Evolutionary conservation across 2,888 invertebrate species (phyloP).

Genomic region (Auanema sp.): DNA sequence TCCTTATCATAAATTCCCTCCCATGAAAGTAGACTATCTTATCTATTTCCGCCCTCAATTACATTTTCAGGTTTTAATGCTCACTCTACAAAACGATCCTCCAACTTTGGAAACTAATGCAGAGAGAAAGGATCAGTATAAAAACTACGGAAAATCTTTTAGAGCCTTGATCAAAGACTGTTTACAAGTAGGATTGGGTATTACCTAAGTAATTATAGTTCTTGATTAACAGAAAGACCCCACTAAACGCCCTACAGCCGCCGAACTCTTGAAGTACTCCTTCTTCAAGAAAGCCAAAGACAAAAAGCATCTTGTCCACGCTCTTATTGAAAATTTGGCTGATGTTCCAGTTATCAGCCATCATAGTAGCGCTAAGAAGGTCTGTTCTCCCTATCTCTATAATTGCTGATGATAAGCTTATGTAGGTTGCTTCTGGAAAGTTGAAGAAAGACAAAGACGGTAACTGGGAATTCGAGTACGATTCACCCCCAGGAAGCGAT

Average conservation of each 20-base stretch:
- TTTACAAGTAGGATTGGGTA: constrained; percentile 76
- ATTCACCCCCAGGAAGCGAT: constrained; percentile 44
- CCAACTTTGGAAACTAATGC: constrained; percentile 91
- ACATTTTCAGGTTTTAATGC: constrained; percentile 77
- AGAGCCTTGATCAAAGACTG: constrained; percentile 95
- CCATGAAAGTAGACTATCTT: constrained; percentile 79
- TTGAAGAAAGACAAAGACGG: constrained; percentile 62
- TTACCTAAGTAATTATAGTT: not conserved
- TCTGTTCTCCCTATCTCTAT: constrained; percentile 1
- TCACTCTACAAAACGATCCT: constrained; percentile 96
- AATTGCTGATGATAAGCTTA: not conserved
- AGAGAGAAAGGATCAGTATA: constrained; percentile 95
- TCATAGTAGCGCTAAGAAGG: constrained; percentile 38
- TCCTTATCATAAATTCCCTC: constrained; percentile 97
- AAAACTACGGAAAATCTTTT: constrained; percentile 84
- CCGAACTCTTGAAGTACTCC: constrained; percentile 90
- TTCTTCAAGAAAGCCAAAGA: constrained; percentile 90
- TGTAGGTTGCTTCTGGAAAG: constrained; percentile 57
- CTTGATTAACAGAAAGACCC: constrained; percentile 57
- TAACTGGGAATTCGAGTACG: constrained; percentile 63
- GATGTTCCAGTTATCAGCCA: constrained; percentile 47
- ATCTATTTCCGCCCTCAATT: not conserved
- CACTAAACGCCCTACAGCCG: constrained; percentile 78
- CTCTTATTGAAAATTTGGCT: constrained; percentile 63
- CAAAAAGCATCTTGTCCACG: constrained; percentile 55